These are phyloP conservation scores for Halcyon senegalensis DNA, from an alignment of 2,113 vertebrate genomes.

Conservation along the genomic window DNA sequence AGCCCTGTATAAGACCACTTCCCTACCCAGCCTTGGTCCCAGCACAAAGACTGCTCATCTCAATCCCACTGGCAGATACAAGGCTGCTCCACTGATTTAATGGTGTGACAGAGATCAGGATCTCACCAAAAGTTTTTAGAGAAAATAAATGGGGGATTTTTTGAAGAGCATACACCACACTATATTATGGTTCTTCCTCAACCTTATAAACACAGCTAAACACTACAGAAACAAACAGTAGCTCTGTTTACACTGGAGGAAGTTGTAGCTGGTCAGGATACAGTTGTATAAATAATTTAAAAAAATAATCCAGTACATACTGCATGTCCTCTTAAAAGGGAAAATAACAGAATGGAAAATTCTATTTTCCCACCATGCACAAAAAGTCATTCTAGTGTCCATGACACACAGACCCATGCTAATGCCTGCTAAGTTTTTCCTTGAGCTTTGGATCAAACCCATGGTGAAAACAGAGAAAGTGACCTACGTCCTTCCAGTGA, in stretches of 20 bases:
- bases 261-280: conserved; percentile 71
- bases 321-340: conserved; percentile 9
- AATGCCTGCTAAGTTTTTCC: background rate
- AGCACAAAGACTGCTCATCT: background rate
- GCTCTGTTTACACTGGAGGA: conserved; percentile 71
- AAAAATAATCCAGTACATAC: background rate
- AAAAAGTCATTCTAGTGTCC: background rate
- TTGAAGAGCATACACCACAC: background rate
- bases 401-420: background rate
- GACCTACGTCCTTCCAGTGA: background rate
- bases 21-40: background rate
- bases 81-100: background rate
- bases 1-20: background rate
- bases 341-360: conserved; percentile 49
- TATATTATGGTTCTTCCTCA: background rate
- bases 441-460: background rate
- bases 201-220: conserved; percentile 36
- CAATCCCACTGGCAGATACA: background rate
- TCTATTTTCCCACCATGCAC: background rate
- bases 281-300: conserved; percentile 71
- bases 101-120: background rate
- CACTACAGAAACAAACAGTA: conserved; percentile 52
- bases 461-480: background rate
- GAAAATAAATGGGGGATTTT: background rate
- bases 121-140: background rate